These are phyloP conservation scores for Anastatus disparis DNA, from an alignment of 1,140 invertebrate species.

Conservation along the genomic window DNA sequence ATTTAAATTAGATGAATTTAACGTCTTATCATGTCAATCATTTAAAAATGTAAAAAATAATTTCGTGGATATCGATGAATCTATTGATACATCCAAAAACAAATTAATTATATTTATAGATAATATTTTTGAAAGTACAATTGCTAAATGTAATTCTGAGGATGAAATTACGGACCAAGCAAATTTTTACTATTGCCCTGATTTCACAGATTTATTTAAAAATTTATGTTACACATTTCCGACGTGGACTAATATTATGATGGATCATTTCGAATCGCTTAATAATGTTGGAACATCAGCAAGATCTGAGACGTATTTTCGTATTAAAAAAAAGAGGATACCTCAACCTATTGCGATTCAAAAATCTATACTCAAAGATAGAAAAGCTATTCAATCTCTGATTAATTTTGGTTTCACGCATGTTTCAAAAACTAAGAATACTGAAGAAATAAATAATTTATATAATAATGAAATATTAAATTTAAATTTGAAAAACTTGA, in stretches of 20 bases:
- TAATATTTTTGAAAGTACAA: neutral
- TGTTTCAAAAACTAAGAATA: no score
- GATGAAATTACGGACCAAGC: neutral
- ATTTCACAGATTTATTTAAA: neutral
- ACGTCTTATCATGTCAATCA: no score
- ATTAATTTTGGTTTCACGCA: neutral
- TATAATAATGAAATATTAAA: no score
- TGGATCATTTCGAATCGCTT: neutral
- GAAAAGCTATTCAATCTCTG: neutral
- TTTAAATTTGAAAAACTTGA: no score
- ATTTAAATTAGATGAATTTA: neutral
- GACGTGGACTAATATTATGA: neutral
- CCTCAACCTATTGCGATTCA: neutral
- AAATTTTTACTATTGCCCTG: neutral
- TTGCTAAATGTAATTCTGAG: neutral
- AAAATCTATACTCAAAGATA: neutral
- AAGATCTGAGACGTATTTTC: neutral
- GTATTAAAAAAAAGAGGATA: neutral
- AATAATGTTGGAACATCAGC: neutral
- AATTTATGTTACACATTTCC: neutral
- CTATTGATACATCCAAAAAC: no score
- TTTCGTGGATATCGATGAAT: neutral
- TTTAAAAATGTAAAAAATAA: neutral
- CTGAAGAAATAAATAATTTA: no score
- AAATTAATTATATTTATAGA: neutral